Evolutionary conservation across 2,113 vertebrate genomes (phyloP).

Genomic region (Gasterosteus aculeatus): DNA sequence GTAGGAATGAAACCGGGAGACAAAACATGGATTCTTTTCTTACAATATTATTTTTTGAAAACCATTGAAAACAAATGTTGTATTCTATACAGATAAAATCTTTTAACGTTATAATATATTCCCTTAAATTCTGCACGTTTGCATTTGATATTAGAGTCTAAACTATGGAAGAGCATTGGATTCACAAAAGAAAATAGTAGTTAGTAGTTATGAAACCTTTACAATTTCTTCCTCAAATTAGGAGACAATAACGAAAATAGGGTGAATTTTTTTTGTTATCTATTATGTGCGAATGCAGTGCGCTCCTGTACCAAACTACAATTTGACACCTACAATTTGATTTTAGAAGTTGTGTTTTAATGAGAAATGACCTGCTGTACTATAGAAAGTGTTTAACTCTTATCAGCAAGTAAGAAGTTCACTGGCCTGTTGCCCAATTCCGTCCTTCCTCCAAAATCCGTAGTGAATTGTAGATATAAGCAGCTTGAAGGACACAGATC

Average conservation of each 20-base stretch:
- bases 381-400: neutral
- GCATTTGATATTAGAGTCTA: neutral
- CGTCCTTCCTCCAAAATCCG: no score
- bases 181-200: neutral
- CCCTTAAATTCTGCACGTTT: neutral
- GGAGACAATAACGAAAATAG: neutral
- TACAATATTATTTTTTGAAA: neutral
- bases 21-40: neutral
- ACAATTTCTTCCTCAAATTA: no score
- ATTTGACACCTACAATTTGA: neutral
- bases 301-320: neutral
- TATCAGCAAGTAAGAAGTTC: neutral
- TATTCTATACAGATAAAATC: neutral
- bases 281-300: neutral
- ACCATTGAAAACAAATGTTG: neutral
- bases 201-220: neutral
- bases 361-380: neutral
- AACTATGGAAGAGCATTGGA: neutral
- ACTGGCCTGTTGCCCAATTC: neutral
- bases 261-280: neutral
- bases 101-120: neutral
- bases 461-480: neutral
- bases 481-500: neutral
- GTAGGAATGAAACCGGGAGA: neutral
- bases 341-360: neutral